Base-by-base conservation (phyloP, 2,888 invertebrate genomes). In the Tenthredo livida region DNA sequence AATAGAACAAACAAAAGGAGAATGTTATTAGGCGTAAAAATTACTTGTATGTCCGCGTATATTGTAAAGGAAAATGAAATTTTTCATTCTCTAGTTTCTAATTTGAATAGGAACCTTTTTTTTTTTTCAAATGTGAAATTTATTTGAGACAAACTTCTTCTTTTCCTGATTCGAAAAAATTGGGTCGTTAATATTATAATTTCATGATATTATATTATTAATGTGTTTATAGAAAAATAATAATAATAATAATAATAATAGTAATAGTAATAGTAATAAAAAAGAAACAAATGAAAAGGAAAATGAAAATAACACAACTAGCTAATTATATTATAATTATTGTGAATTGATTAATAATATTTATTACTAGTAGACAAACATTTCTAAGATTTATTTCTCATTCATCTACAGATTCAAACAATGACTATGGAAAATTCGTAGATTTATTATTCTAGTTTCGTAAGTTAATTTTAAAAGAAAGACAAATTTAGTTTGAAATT, bases 281-380 rank as follows among this genome's bases (percentile, higher is more conserved):
- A 4, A 33, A 33, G 4, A 33, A 33, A 33, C 3, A 33, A 33
- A 33, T 0, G 33, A 33, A 33, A 33, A 33, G 33, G 33, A 33
- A 5, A 50, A 50, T 3, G 4, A n/a, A 17, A 50, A 50, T 3
- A 50, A 17, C 0, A 50, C 17, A 54, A 77, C 54, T 54, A 78
- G 78, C 6, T 54, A 33, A 78, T 78, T 54, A n/a, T 33, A 54
- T 29, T 10, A 78, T 21, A 47, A 40, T 77, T 77, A 40, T 77
- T 77, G 50, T 47, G 37, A 80, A 58, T 40, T 58, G 50, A 61
- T 80, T 58, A 40, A 37, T 61, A 10, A 77, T 77, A 77, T 50
- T 77, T 54, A 33, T 54, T 6, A 17, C 50, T 33, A 54, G 29
- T 47, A 54, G 15, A 50, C 15, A 25, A 50, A 77, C n/a, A 77